These are phyloP conservation scores for Drosophila pachea DNA, from an alignment of 1,140 invertebrate species.

Conservation along the genomic window DNA sequence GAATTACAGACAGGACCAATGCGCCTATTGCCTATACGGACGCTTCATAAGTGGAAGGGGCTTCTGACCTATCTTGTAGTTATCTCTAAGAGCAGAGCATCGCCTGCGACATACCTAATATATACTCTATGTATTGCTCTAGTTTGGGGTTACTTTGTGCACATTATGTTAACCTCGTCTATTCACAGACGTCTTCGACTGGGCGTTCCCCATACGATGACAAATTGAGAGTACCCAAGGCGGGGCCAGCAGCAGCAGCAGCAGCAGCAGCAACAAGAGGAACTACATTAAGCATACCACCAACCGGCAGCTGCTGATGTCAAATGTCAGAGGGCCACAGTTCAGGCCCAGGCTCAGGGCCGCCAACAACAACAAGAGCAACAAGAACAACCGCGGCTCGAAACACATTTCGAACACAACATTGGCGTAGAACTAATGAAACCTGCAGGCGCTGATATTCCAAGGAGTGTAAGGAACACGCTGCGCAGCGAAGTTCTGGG, in stretches of 20 bases:
- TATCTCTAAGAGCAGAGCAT: too few species aligned
- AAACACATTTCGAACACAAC: constrained; percentile 36
- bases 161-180: too few species aligned
- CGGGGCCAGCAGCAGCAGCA: too few species aligned
- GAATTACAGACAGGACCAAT: too few species aligned
- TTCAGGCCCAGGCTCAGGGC: constrained; percentile 9
- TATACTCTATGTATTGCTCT: too few species aligned
- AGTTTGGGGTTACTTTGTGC: too few species aligned
- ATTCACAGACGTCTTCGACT: not conserved
- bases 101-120: too few species aligned
- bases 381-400: not conserved
- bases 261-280: not conserved
- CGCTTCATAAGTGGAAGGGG: too few species aligned
- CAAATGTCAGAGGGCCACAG: constrained; percentile 14
- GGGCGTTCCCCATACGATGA: not conserved
- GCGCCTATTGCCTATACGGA: too few species aligned
- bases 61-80: too few species aligned
- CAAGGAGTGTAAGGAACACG: not conserved
- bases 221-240: not conserved
- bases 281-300: constrained; percentile 4
- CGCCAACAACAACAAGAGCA: not conserved
- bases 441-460: constrained; percentile 50
- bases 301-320: constrained; percentile 19
- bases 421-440: constrained; percentile 69
- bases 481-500: not conserved